These are phyloP conservation scores for Perca schrenkii DNA, from an alignment of 2,113 vertebrate species.

Conservation along the genomic window DNA sequence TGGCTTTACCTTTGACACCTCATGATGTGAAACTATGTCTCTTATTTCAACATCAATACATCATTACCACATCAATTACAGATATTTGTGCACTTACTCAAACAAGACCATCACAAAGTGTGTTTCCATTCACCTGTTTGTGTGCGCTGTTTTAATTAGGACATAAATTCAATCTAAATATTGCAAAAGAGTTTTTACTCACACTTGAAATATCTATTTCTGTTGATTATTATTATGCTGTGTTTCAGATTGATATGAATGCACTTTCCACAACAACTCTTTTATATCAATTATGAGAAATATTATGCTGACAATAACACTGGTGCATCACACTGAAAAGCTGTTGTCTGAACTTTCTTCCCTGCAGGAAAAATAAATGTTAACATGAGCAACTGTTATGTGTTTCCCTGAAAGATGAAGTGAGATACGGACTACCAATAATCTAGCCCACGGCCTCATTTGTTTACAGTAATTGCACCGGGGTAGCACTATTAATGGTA, in stretches of 20 bases:
- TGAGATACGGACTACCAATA: conserved; percentile 32
- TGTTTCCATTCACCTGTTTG: background rate
- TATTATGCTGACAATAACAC: background rate
- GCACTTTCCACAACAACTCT: background rate
- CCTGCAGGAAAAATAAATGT: conserved; percentile 42
- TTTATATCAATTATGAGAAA: background rate
- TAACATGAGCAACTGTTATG: conserved; percentile 38
- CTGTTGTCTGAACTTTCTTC: conserved; percentile 26
- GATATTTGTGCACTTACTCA: background rate
- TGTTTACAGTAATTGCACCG: conserved; percentile 60
- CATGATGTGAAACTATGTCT: background rate
- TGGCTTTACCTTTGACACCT: conserved; percentile 39
- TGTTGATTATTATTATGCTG: background rate
- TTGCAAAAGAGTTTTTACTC: background rate
- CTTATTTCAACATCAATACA: background rate
- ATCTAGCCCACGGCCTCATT: conserved; percentile 51
- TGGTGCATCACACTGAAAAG: conserved; percentile 8
- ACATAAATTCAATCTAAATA: background rate
- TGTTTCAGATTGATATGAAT: background rate
- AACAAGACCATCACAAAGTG: background rate
- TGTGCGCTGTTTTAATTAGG: background rate
- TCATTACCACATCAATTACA: background rate
- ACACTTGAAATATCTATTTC: background rate
- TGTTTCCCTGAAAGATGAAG: conserved; percentile 46
- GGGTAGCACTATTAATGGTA: conserved; percentile 50